Percentiles rank a stretch among this genome's conserved stretches.
These are phyloP conservation scores for Hypocryptadius cinnamomeus DNA, from an alignment of 2,113 vertebrate genomes.

Conservation along the genomic window DNA sequence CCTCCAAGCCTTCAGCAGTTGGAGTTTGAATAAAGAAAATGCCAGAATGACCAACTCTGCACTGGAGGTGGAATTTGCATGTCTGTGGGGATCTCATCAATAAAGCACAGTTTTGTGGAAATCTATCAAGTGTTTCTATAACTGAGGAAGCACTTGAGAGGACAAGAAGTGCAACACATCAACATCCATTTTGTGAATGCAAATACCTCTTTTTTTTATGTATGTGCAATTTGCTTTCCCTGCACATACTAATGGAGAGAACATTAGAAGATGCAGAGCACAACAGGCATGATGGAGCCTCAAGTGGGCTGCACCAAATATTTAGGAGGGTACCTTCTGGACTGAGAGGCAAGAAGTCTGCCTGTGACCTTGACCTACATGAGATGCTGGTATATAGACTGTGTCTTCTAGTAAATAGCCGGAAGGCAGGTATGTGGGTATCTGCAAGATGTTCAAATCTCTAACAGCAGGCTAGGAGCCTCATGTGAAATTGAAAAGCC, in stretches of 20 bases:
- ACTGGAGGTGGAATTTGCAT: not conserved
- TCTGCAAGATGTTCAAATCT: not conserved
- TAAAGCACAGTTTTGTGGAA: not conserved
- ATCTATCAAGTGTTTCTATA: not conserved
- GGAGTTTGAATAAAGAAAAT: not conserved
- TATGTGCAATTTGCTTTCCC: not conserved
- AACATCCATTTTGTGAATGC: not conserved
- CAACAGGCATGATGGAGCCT: not conserved
- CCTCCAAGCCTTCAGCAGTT: not conserved
- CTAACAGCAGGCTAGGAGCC: not conserved
- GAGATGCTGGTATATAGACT: not conserved
- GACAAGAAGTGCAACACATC: not conserved
- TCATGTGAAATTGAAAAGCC: not conserved
- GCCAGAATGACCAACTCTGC: not conserved
- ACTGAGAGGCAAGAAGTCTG: not conserved
- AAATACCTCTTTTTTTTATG: not conserved
- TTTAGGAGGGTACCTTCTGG: not conserved
- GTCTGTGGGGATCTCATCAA: not conserved
- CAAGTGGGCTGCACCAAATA: not conserved
- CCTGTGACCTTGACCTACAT: not conserved
- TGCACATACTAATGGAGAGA: not conserved
- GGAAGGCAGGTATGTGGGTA: not conserved
- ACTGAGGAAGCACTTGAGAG: not conserved
- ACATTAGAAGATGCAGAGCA: not conserved
- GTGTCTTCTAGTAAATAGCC: not conserved